Base-by-base conservation (phyloP, 2,113 vertebrate species). In the Pomatorhinus ruficollis region DNA sequence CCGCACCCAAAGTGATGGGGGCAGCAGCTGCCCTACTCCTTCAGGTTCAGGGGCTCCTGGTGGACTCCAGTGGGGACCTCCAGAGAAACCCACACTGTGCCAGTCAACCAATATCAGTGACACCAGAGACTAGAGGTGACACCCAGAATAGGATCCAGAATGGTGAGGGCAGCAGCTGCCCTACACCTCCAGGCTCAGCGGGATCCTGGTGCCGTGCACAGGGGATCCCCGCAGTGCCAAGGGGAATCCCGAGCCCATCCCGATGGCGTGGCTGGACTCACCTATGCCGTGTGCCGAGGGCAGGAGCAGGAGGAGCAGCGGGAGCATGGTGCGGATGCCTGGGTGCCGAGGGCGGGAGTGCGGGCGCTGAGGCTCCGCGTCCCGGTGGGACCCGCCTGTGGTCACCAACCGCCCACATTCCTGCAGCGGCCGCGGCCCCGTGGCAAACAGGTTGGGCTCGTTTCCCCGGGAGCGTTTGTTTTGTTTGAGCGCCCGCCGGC, bases 401-500 rank as follows among this genome's bases (percentile, higher is more conserved):
- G 74, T 52, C 14, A 8, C 74, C 91, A 71, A 20, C 94, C 90
- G 56, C 92, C 93, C 86, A 93, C 83, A 95, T 91, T 94, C 94
- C 87, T 87, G 86, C 40, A 4, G 35, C 6, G 6, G 79, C 92
- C 70, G 5, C 90, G 22, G 91, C 93, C 65, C 92, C 65, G 39
- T 17, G 56, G 83, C 93, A 94, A 97, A 97, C 97, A 75, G 89
- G 97, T 96, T 52, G 11, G 90, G 95, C 94, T 54, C 54, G 96
- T 97, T 97, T 70, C 53, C 96, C 74, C 10, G 64, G 57, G 11
- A 77, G 69, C 86, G 0, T 66, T 44, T 27, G 42, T 30, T 24
- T 6, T 20, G 33, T 53, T 52, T 9, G 20, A 80, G 74, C 4
- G 15, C 56, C 49, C 20, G 9, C 45, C 49, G 12, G 80, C 11